Percentiles rank a stretch among this genome's conserved stretches.
Conservation (phyloP, 2,113 vertebrate species). For the Salminus brasiliensis region DNA sequence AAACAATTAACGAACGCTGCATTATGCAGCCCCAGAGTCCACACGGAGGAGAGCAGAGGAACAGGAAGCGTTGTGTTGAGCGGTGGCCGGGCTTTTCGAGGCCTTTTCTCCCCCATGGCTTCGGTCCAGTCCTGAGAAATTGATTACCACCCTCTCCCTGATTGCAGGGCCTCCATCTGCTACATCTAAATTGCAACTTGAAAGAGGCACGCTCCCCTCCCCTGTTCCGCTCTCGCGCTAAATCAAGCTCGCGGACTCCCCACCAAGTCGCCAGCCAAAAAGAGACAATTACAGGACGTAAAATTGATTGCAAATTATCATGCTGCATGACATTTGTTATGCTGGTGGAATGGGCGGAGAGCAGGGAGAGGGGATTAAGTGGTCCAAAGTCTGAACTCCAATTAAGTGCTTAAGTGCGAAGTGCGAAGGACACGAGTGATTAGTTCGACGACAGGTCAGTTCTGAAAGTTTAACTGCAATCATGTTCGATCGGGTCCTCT, state of each 20-base stretch:
- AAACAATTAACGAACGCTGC: background rate
- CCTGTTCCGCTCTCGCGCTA: constrained; percentile 59
- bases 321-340: constrained; percentile 3
- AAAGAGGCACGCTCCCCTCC: constrained; percentile 57
- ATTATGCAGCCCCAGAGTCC: background rate
- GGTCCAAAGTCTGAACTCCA: constrained; percentile 18
- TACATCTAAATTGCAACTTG: constrained; percentile 76
- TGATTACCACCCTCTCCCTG: constrained; percentile 73
- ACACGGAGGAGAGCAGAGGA: background rate
- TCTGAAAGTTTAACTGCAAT: constrained; percentile 15
- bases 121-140: constrained; percentile 59
- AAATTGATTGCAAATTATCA: constrained; percentile 56
- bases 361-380: background rate
- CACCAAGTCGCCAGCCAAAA: constrained; percentile 52
- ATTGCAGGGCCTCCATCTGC: constrained; percentile 74
- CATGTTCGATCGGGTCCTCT: background rate
- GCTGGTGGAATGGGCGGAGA: background rate
- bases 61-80: constrained; percentile 9
- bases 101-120: constrained; percentile 61
- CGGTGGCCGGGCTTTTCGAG: constrained; percentile 46
- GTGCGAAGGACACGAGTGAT: constrained; percentile 7
- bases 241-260: constrained; percentile 65
- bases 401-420: constrained; percentile 2
- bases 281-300: constrained; percentile 56
- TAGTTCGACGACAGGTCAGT: background rate